Conservation (phyloP, 2,113 vertebrate genomes). For the Actinemys pallida region DNA sequence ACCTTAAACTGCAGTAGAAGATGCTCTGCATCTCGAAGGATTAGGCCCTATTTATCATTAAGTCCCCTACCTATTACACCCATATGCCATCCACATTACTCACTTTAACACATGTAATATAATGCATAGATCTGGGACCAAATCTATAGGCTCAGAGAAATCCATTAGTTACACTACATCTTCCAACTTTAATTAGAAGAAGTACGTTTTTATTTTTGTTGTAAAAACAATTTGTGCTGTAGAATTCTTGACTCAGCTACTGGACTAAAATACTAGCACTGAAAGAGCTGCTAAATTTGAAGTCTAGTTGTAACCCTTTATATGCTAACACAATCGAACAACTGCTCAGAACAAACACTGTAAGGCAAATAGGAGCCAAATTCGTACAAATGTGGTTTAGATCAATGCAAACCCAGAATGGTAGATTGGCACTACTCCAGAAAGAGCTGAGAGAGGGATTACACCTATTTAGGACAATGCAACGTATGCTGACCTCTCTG, state of each 20-base stretch:
- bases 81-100: background rate
- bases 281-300: background rate
- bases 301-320: background rate
- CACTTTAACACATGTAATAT: background rate
- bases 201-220: background rate
- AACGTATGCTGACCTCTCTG: background rate
- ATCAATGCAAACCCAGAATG: background rate
- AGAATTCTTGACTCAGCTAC: background rate
- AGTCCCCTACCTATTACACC: background rate
- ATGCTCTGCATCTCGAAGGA: background rate
- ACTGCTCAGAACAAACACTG: background rate
- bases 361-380: background rate
- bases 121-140: accelerated
- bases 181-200: background rate
- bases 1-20: background rate
- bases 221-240: background rate
- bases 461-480: background rate
- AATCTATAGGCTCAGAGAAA: background rate
- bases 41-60: background rate
- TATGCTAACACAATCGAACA: background rate
- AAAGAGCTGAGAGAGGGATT: background rate
- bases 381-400: no score
- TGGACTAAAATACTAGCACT: background rate
- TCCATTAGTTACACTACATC: background rate
- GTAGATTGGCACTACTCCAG: background rate